These are phyloP conservation scores for Peromyscus leucopus DNA, from an alignment of 2,113 vertebrate species.

Conservation along the genomic window DNA sequence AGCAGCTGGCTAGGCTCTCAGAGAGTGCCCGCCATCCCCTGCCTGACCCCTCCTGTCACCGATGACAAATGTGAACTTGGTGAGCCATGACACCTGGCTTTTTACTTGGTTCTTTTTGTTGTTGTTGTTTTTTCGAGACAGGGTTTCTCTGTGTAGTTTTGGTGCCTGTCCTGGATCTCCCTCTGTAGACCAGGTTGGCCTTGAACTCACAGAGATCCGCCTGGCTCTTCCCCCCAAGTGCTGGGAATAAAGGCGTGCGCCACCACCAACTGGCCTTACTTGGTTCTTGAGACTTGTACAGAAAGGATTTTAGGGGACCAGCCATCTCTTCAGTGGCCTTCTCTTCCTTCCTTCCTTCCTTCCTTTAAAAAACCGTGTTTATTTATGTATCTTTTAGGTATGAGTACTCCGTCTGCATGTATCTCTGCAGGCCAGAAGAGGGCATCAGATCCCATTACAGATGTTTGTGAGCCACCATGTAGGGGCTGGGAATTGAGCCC, in stretches of 20 bases:
- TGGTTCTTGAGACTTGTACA: too few relatives aligned
- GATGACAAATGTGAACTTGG: fast-evolving
- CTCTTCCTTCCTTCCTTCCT: background rate
- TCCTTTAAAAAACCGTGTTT: background rate
- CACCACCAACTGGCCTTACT: too few relatives aligned
- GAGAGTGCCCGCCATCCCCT: background rate
- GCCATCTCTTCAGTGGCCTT: background rate
- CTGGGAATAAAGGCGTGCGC: too few relatives aligned
- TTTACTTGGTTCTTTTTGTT: too few relatives aligned
- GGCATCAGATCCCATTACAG: background rate
- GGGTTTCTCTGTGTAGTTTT: too few relatives aligned
- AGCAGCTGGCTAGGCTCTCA: background rate
- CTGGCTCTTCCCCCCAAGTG: too few relatives aligned
- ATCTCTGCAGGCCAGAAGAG: background rate
- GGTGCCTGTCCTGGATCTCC: too few relatives aligned
- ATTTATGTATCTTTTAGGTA: background rate
- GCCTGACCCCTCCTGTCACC: background rate
- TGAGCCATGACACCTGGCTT: fast-evolving
- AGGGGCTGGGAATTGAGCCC: background rate
- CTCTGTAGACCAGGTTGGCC: too few relatives aligned
- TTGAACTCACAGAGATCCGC: too few relatives aligned
- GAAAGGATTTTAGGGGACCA: too few relatives aligned
- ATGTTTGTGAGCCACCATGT: background rate
- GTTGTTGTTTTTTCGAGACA: too few relatives aligned
- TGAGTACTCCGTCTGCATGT: too few relatives aligned